phyloP scores from a whole-genome alignment of 1,140 invertebrate species.

The Pseudomyrmex gracilis region DNA sequence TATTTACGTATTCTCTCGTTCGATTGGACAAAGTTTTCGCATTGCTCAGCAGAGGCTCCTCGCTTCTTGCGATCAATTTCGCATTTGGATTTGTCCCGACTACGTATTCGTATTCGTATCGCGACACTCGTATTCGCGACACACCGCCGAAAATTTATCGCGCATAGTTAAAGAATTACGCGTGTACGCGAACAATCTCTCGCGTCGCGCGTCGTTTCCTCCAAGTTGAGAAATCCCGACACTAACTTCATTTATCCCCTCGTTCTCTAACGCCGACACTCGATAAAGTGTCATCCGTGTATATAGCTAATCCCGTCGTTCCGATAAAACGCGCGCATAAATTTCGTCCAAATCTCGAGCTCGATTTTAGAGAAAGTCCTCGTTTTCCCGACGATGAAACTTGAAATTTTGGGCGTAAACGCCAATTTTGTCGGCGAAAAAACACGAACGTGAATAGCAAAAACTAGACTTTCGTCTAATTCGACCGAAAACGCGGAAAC shows the following conservation, averaged over 20 bases:
- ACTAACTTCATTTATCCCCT: constrained; percentile 52
- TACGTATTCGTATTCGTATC: too few relatives aligned
- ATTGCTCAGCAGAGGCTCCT: too few relatives aligned
- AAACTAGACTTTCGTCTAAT: constrained; percentile 15
- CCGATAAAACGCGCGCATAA: constrained; percentile 29
- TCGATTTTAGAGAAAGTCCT: not conserved
- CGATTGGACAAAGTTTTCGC: too few relatives aligned
- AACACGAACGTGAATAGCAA: constrained; percentile 6
- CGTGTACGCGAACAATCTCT: constrained; percentile 7
- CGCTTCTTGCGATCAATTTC: too few relatives aligned
- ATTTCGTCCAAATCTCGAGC: constrained; percentile 25
- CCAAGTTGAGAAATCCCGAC: not conserved
- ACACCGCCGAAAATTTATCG: too few relatives aligned
- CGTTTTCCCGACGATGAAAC: constrained; percentile 1
- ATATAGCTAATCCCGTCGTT: constrained; percentile 40
- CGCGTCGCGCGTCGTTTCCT: constrained; percentile 5
- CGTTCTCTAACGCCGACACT: not conserved
- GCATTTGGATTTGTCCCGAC: too few relatives aligned
- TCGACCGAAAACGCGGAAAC: not conserved
- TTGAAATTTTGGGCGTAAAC: not conserved
- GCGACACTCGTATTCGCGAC: too few relatives aligned
- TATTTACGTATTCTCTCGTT: too few relatives aligned
- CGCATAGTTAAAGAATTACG: not conserved
- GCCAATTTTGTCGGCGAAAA: not conserved
- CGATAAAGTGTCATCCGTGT: constrained; percentile 20